Conservation (phyloP, 2,888 invertebrate genomes). For the Hydroisotoma schaefferi region DNA sequence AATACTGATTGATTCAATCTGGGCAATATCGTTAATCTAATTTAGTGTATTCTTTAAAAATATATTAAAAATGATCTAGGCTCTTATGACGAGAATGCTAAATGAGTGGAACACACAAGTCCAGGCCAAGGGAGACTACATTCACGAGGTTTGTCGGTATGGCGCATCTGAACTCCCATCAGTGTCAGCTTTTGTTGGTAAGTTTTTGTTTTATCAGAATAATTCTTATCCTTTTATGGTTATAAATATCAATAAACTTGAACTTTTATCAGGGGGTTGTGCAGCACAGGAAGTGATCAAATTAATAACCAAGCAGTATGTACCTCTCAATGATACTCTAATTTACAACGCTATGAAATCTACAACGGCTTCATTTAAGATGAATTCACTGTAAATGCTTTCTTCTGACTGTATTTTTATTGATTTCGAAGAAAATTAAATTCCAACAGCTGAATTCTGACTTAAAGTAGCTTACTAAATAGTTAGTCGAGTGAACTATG, state of each 20-base stretch:
- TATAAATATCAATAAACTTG: neutral
- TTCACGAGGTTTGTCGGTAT: constrained; percentile 92
- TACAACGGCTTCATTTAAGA: constrained; percentile 73
- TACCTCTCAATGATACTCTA: constrained; percentile 91
- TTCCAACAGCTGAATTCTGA: no score
- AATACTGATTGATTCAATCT: no score
- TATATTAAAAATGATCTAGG: no score
- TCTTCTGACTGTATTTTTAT: no score
- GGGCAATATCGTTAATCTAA: no score
- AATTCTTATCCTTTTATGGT: neutral
- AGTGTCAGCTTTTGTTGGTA: constrained; percentile 81
- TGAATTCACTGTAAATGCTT: no score
- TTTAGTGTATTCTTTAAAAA: no score
- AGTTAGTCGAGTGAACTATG: no score
- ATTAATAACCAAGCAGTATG: constrained; percentile 90
- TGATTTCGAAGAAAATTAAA: no score
- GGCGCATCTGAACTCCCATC: constrained; percentile 94
- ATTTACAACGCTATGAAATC: constrained; percentile 92
- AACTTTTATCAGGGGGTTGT: constrained; percentile 66
- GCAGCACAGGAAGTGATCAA: constrained; percentile 96
- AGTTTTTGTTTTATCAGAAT: constrained; percentile 17
- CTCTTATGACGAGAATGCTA: constrained; percentile 66
- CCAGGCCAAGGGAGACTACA: constrained; percentile 79
- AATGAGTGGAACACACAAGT: constrained; percentile 77
- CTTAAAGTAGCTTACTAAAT: no score